Evolutionary conservation across 2,888 invertebrate species (phyloP).

Genomic region (Epicampocera succincta): DNA sequence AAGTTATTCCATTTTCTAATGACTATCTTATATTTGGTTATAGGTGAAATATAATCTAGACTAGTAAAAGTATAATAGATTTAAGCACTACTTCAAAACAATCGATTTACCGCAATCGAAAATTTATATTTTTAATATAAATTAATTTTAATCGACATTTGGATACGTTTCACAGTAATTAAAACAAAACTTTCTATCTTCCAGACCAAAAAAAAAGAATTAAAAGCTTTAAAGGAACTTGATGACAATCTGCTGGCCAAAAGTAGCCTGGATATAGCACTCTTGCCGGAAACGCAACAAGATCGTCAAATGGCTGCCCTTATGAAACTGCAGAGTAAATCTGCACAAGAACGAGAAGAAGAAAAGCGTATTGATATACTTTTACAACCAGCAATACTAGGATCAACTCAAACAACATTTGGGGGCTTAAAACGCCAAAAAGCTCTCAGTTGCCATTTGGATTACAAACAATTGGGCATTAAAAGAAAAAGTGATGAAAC

Average conservation of each 20-base stretch:
- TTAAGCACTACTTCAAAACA: no score
- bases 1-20: no score
- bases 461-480: slow-evolving; percentile 78
- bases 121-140: no score
- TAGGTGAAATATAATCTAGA: no score
- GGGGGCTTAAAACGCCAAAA: slow-evolving; percentile 84
- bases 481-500: slow-evolving; percentile 72
- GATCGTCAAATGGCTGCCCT: slow-evolving; percentile 91
- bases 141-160: no score
- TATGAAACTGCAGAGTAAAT: slow-evolving; percentile 86
- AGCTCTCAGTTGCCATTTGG: slow-evolving; percentile 79
- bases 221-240: slow-evolving; percentile 86
- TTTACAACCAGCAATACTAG: slow-evolving; percentile 83
- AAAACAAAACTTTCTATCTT: slow-evolving; percentile 71
- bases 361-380: slow-evolving; percentile 83
- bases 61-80: no score
- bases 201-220: slow-evolving; percentile 88
- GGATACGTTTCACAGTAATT: no score
- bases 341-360: slow-evolving; percentile 84
- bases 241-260: slow-evolving; percentile 88
- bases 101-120: no score
- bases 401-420: slow-evolving; percentile 83
- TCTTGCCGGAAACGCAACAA: slow-evolving; percentile 90
- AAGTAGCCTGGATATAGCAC: slow-evolving; percentile 88
- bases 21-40: no score